Conservation (phyloP, 2,113 vertebrate genomes). For the Onychostoma macrolepis region DNA sequence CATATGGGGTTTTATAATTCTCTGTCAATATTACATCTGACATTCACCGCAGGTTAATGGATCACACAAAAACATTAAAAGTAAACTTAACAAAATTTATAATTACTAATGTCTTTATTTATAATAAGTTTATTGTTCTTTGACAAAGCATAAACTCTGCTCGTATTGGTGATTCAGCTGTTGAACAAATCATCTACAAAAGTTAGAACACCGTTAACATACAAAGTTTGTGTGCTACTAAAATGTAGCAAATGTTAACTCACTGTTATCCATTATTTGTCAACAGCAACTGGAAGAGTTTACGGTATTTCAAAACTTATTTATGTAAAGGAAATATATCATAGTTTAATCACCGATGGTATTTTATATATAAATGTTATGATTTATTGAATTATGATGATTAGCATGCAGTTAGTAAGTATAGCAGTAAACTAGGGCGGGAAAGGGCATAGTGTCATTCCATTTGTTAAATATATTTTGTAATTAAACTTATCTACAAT, state of each 20-base stretch:
- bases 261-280: not conserved
- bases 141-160: constrained; percentile 71
- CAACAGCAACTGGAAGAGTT: not conserved
- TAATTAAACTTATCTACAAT: constrained; percentile 9
- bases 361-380: constrained; percentile 39
- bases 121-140: constrained; percentile 38
- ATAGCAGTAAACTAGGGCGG: constrained; percentile 13
- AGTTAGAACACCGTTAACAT: constrained; percentile 55
- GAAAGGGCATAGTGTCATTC: not conserved
- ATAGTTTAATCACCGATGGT: constrained; percentile 51
- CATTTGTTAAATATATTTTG: not conserved
- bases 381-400: not conserved
- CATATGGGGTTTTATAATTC: not conserved
- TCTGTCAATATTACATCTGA: not conserved
- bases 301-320: not conserved
- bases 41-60: not conserved
- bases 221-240: constrained; percentile 68
- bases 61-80: constrained; percentile 48
- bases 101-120: constrained; percentile 44
- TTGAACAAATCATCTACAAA: constrained; percentile 66
- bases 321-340: not conserved
- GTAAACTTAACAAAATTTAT: constrained; percentile 44
- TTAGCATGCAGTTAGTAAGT: constrained; percentile 43
- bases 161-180: constrained; percentile 57
- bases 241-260: constrained; percentile 57